These are phyloP conservation scores for Oncorhynchus keta DNA, from an alignment of 2,113 vertebrate species.

Conservation along the genomic window DNA sequence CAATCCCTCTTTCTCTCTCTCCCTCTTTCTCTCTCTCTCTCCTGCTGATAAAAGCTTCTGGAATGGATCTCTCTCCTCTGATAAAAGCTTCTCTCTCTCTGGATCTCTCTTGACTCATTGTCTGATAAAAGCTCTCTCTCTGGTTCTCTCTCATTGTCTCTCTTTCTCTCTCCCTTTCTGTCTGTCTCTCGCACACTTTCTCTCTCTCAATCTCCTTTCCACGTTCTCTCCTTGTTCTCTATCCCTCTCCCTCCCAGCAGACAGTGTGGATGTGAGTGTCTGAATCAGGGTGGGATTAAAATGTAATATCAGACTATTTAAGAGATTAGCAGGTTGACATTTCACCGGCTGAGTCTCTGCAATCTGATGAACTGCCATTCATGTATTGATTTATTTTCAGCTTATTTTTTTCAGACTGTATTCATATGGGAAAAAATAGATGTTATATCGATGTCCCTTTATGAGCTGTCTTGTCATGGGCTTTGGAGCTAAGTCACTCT, in stretches of 20 bases:
- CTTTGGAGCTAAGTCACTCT: constrained; percentile 36
- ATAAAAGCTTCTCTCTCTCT: no score
- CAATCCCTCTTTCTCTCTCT: no score
- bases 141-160: constrained; percentile 32
- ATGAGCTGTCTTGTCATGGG: constrained; percentile 46
- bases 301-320: constrained; percentile 74
- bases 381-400: constrained; percentile 59
- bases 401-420: constrained; percentile 28
- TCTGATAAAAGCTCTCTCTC: no score
- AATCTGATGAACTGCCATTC: constrained; percentile 64
- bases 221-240: not conserved
- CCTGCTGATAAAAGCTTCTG: no score
- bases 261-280: constrained; percentile 45
- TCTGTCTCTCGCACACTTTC: not conserved
- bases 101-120: no score
- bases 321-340: constrained; percentile 74
- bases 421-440: constrained; percentile 31
- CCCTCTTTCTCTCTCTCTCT: not conserved
- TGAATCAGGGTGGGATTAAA: constrained; percentile 72
- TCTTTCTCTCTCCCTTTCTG: not conserved
- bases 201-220: constrained; percentile 29
- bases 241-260: constrained; percentile 6
- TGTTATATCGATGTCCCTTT: constrained; percentile 55
- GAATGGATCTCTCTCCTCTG: no score
- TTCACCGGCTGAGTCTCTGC: constrained; percentile 50